A percentile compares a stretch with the other conserved stretches of the same genome.
Evolutionary conservation across 2,797 vertebrate genomes (phyloP).

Genomic region (Sebastiscus tertius): DNA sequence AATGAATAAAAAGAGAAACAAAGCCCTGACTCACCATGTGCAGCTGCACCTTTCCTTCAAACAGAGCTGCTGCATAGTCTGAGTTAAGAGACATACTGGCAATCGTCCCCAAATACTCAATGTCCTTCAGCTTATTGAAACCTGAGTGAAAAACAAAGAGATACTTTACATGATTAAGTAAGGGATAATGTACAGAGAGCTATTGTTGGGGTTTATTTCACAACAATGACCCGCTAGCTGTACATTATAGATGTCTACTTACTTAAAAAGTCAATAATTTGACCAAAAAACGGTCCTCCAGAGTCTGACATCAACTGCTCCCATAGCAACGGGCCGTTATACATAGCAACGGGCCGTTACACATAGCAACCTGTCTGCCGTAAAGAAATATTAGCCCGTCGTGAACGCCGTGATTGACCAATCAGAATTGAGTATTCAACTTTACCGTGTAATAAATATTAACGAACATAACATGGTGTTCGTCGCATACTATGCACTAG

Average conservation of each 20-base stretch:
- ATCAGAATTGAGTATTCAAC: no score
- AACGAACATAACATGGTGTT: slow-evolving; percentile 36
- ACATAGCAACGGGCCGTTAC: no score
- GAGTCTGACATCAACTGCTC: no score
- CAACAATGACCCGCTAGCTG: no score
- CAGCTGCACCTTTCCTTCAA: slow-evolving; percentile 88
- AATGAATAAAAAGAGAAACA: background rate
- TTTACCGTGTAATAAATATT: slow-evolving; percentile 1
- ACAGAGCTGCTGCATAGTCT: slow-evolving; percentile 94
- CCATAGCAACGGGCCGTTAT: no score
- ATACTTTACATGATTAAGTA: background rate
- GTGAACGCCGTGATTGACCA: no score
- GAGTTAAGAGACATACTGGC: slow-evolving; percentile 91
- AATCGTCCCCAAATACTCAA: slow-evolving; percentile 95
- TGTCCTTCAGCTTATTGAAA: slow-evolving; percentile 91
- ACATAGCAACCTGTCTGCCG: no score
- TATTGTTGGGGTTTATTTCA: no score
- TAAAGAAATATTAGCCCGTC: no score
- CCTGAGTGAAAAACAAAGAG: slow-evolving; percentile 72
- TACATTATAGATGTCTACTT: no score
- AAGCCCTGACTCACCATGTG: slow-evolving; percentile 65
- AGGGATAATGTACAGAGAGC: background rate
- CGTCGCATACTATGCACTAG: no score
- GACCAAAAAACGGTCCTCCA: accelerated
- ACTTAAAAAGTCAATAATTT: no score